Base-by-base conservation (phyloP, 2,888 invertebrate species). In the Linyphia triangularis region DNA sequence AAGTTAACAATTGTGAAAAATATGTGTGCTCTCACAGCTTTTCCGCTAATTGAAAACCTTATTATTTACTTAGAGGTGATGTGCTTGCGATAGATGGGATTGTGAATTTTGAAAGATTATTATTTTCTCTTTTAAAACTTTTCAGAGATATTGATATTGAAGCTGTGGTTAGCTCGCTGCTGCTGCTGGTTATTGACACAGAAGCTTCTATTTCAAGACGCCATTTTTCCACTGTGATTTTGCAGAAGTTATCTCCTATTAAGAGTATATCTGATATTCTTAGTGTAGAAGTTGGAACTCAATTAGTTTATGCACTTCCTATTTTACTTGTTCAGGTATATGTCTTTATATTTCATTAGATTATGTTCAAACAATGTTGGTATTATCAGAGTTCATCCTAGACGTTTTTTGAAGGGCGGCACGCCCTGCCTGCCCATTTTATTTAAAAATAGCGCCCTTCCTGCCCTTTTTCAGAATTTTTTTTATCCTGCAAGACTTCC, bases 91-190 rank as follows among this genome's bases (percentile, higher is more conserved):
- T n/a, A n/a, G n/a, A n/a, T n/a, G n/a, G n/a, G n/a, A n/a, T n/a
- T n/a, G n/a, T n/a, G n/a, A n/a, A n/a, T n/a, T n/a, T n/a, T n/a
- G n/a, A n/a, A n/a, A n/a, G n/a, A n/a, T n/a, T n/a, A n/a, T n/a
- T n/a, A n/a, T n/a, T n/a, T n/a, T n/a, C n/a, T n/a, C n/a, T 22
- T 24, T 24, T n/a, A 67, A 59, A 13, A 33, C 7, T 63, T n/a
- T 85, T 84, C 67, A 89, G 89, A 16, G 63, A 40, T 61, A 69
- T 67, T 22, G 75, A 89, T 40, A 73, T 75, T 43, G 79, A 89
- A 40, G 61, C 84, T 24, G 59, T 89, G 22, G 51, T 70, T 5
- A 89, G 70, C 22, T 84, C 89, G 16, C 37, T 89, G 19, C 43
- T 89, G 0, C 7, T 89, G 13, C 43, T 84, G 30, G 37, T 89